Base-by-base conservation (phyloP, 2,113 vertebrate species). In the Melozone crissalis region DNA sequence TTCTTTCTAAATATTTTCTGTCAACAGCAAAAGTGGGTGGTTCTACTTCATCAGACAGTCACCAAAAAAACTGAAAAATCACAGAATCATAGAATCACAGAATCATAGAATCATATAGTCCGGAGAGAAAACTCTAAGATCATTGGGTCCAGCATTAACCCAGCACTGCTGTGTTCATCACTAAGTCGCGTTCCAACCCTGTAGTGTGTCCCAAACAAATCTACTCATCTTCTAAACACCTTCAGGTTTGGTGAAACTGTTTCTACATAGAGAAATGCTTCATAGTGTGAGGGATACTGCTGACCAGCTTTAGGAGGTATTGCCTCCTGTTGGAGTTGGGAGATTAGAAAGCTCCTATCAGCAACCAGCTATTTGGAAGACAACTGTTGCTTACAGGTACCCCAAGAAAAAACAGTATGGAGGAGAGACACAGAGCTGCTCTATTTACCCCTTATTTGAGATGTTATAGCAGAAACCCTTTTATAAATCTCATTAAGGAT, bases 111-210 rank as follows among this genome's bases (percentile, higher is more conserved):
- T 61, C 18, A 20, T 21, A 11, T 24, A 17, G 9, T 11, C 37
- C 52, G 52, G 39, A 21, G 41, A 61, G 30, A 14, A 11, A 13
- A 7, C 9, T 35, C n/a, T 41, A 26, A 18, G 39, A 15, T 46
- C 1, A 2, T 15, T 55, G 11, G 6, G 21, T 79, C 26, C 14
- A 65, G 12, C 44, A 52, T 39, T n/a, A 37, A 58, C 5, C 22
- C 19, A 59, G 23, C 15, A 44, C 22, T 35, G 21, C 21, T 2
- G 0, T 44, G 13, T 20, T n/a, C 39, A n/a, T 5, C 9, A 24
- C 30, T 52, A 39, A 30, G 21, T 13, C 28, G 12, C 0, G 0
- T 61, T 37, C 46, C 19, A 30, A 30, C 37, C 2, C 3, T 46
- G 15, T 52, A 12, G 9, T 21, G 11, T 54, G 46, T 54, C 46